Evolutionary conservation across 2,797 vertebrate genomes (phyloP), one percentile per base, ranked within the genome.

Genomic region (Rhodeus uyekii): DNA sequence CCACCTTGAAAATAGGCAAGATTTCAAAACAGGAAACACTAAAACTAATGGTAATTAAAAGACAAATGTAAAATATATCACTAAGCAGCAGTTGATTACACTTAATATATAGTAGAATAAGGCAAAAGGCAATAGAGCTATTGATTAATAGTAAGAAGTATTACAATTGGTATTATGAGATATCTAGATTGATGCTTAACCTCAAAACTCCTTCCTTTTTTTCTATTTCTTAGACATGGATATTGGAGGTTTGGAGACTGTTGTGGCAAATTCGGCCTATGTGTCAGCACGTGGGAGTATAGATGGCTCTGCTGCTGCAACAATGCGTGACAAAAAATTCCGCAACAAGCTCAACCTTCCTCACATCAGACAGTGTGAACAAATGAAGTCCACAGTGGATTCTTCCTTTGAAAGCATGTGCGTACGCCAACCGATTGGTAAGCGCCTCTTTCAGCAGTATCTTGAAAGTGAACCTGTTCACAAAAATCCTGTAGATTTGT

Each of bases 251-350:
- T 87, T 95, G 91, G 94, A 95, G 87, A 95, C 93, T 0, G 93
- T 94, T 84, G 94, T 95, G 92, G 94, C 95, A n/a, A 95, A 95
- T 88, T 94, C 93, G 1, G 95, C 93, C 80, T 95, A 95, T 0
- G 93, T 95, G 69, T 94, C 93, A 1, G 94, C 95, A 42, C 90
- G 94, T 0, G 91, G 92, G 69, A 93, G 92, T 14, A 7, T 91
- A 58, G 93, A 95, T 0, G 91, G 90, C 6, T 19, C 77, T 0
- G 85, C 91, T 1, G 92, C 92, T 0, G 86, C 90, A 1, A 24
- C 90, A 50, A 89, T 94, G 92, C 92, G 93, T 1, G 95, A 95
- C 89, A 95, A 94, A 88, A 95, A 94, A 89, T 92, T 94, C 88
- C 90, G 91, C 0, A 91, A 91, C 81, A 91, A 86, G 82, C 89